Base-by-base conservation (phyloP, 2,888 invertebrate genomes). In the Morpho achilles region DNA sequence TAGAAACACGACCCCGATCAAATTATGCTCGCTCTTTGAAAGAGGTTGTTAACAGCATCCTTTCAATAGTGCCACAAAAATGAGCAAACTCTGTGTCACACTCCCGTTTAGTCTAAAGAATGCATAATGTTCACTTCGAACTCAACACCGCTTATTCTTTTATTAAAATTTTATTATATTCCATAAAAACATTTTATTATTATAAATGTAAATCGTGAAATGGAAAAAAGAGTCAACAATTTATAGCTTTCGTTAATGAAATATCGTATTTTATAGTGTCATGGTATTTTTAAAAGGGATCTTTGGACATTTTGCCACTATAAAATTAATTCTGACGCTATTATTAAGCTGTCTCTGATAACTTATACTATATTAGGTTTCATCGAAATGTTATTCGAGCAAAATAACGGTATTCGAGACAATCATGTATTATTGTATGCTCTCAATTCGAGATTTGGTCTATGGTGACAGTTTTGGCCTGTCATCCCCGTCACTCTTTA, bases 21-120 rank as follows among this genome's bases (percentile, higher is more conserved):
- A 87, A 89, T 89, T 88, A 89, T 90, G 73, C 84, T 82, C 82
- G 87, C 82, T 86, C 84, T 87, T 88, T 90, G 72, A 87, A 79
- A 83, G 79, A 80, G 79, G 85, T 87, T 90, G 90, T 90, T 90
- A 90, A 90, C 90, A 88, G 87, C 87, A 84, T 87, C 87, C 84
- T 75, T 82, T 88, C 79, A 87, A 88, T 84, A 71, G 82, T 72
- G 81, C 73, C 83, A 81, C 79, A 81, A 78, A 89, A 90, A 84
- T 87, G 90, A 89, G 87, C 90, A 90, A 87, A 80, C 79, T 80
- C 80, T 79, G 82, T 80, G 83, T 80, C 86, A 82, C 80, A 83
- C 84, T 82, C 75, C 54, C 32, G 16, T 43, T 76, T 68, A 75
- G 80, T 75, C 75, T 73, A 79, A 75, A 76, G 73, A 82, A 79